Evolutionary conservation across 2,113 vertebrate genomes (phyloP), one percentile per base, ranked within the genome.

Genomic region (Pygoscelis adeliae): DNA sequence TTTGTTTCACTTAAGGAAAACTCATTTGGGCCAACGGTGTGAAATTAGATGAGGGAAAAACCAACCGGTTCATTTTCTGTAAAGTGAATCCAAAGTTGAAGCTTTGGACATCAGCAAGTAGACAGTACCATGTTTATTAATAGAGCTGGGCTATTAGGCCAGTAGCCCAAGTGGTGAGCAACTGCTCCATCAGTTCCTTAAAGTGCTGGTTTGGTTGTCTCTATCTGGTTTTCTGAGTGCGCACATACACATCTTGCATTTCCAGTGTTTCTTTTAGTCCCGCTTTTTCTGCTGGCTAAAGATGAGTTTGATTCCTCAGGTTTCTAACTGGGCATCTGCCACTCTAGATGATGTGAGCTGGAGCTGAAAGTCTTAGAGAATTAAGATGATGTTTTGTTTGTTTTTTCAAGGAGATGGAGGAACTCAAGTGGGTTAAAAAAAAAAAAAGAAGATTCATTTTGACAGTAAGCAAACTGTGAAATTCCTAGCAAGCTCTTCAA

Each of bases 391-490:
- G 18, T 29, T 19, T 80, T 93, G 52, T 81, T 94, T 97, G 30
- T 74, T 91, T 95, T 81, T 58, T 55, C 65, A 63, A 81, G 56
- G 38, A 74, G 29, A 76, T 59, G 46, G 47, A 87, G 65, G 59
- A 91, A 55, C 38, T 84, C 50, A 46, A 89, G 81, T 2, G 10
- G 38, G 30, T 79, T 11, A 32, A 63, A 78, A 83, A 77, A 77
- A 70, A 58, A 29, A 20, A 59, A 91, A 47, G 46, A 18, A 8
- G 15, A 87, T 78, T 87, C 25, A 56, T 91, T 91, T 80, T 86
- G 62, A 58, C 78, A 88, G 77, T 50, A 70, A 89, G 70, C 87
- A 96, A 95, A 90, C 87, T 87, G 87, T 94, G 87, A 91, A 87
- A 95, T 93, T 96, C 70, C 70, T 87, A 72, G 38, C 66, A 91